Percentiles rank a stretch among this genome's conserved stretches.
These are phyloP conservation scores for Synanthedon formicaeformis DNA, from an alignment of 2,888 invertebrate genomes.

Conservation along the genomic window DNA sequence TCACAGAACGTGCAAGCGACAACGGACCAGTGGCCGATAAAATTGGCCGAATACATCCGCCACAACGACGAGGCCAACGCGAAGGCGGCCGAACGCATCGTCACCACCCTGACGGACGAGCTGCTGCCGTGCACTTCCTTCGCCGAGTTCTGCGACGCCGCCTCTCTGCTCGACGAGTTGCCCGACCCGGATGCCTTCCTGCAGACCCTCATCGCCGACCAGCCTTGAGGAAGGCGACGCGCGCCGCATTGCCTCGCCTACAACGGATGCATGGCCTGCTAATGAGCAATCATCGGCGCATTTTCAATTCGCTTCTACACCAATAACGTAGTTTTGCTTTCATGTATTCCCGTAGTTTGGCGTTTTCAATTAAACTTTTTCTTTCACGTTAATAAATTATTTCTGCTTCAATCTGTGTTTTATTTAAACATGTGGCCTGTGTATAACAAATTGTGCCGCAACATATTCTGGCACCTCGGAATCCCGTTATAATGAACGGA, in stretches of 20 bases:
- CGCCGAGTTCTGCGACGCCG: constrained; percentile 93
- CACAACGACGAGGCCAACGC: constrained; percentile 92
- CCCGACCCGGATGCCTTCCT: constrained; percentile 72
- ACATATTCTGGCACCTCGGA: too few relatives aligned
- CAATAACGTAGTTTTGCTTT: background rate
- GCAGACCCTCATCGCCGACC: constrained; percentile 34
- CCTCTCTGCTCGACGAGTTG: constrained; percentile 80
- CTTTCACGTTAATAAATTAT: constrained; percentile 12
- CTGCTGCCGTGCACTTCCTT: constrained; percentile 90
- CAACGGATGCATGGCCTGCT: constrained; percentile 41
- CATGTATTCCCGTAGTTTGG: constrained; percentile 12
- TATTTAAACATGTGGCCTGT: background rate
- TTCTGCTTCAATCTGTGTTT: background rate
- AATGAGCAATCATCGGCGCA: constrained; percentile 2
- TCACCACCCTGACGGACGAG: constrained; percentile 87
- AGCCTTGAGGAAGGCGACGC: constrained; percentile 36
- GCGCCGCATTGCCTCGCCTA: constrained; percentile 38
- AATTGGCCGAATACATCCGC: constrained; percentile 92
- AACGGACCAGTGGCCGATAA: constrained; percentile 88
- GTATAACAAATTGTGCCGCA: too few relatives aligned
- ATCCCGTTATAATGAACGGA: too few relatives aligned
- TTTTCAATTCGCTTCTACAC: too few relatives aligned
- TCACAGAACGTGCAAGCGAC: constrained; percentile 75
- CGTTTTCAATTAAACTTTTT: constrained; percentile 14
- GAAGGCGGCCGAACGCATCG: constrained; percentile 87